These are phyloP conservation scores for Trachymyrmex septentrionalis DNA, from an alignment of 1,140 invertebrate genomes.

Conservation along the genomic window DNA sequence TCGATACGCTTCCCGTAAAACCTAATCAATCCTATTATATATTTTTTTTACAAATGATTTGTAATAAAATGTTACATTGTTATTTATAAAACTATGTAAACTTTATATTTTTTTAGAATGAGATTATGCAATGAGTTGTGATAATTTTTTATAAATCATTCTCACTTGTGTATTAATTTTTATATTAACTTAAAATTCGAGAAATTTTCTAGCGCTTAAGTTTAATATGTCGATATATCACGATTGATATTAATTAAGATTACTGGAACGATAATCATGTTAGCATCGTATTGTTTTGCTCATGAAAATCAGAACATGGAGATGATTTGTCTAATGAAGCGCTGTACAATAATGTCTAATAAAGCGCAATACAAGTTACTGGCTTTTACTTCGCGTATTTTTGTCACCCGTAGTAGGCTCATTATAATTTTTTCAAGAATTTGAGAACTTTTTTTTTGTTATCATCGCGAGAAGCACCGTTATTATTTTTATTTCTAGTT, in stretches of 20 bases:
- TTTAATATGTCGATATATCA: slow-evolving; percentile 34
- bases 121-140: slow-evolving; percentile 15
- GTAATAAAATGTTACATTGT: background rate
- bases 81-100: background rate
- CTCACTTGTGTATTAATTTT: slow-evolving; percentile 32
- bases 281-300: slow-evolving; percentile 56
- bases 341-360: slow-evolving; percentile 56
- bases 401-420: slow-evolving; percentile 61
- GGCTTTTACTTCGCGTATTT: slow-evolving; percentile 67
- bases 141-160: slow-evolving; percentile 32
- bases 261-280: slow-evolving; percentile 47
- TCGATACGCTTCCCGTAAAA: slow-evolving; percentile 14
- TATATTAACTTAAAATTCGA: slow-evolving; percentile 16
- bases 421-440: slow-evolving; percentile 48
- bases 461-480: slow-evolving; percentile 67
- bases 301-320: slow-evolving; percentile 55
- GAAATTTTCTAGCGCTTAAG: slow-evolving; percentile 38
- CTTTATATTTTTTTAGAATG: slow-evolving; percentile 19
- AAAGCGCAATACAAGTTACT: slow-evolving; percentile 67
- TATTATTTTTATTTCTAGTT: slow-evolving; percentile 70
- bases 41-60: background rate
- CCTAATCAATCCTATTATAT: background rate
- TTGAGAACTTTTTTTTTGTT: slow-evolving; percentile 55
- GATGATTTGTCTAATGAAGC: slow-evolving; percentile 71
- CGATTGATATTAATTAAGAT: slow-evolving; percentile 53